Evolutionary conservation across 2,888 invertebrate genomes (phyloP).

Genomic region (Allacma fusca): DNA sequence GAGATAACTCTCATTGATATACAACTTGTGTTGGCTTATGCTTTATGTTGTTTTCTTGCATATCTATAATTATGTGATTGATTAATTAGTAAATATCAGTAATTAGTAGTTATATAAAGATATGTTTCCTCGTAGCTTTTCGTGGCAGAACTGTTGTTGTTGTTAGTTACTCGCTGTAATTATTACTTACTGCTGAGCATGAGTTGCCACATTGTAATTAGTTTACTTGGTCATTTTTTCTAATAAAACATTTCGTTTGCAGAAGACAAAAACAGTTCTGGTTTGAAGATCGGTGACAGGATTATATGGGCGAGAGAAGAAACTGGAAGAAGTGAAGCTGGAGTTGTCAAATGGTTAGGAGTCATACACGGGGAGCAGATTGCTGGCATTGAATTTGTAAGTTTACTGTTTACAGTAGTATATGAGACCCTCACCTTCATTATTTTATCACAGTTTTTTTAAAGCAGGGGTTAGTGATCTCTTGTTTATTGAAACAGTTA

Average conservation of each 20-base stretch:
- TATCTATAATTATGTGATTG: background rate
- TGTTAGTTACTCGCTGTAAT: too few species aligned
- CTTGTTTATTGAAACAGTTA: too few species aligned
- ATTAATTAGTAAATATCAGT: background rate
- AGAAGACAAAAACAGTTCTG: conserved; percentile 35
- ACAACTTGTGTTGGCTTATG: background rate
- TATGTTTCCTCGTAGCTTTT: too few species aligned
- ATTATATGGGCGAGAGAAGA: conserved; percentile 67
- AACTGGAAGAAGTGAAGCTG: conserved; percentile 52
- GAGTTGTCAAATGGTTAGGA: conserved; percentile 56
- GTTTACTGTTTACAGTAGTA: too few species aligned
- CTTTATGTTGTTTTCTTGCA: background rate
- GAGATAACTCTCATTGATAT: background rate
- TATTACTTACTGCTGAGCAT: too few species aligned
- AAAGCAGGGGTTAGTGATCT: too few species aligned
- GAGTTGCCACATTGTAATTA: background rate
- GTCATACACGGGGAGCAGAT: conserved; percentile 58
- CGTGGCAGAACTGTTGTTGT: too few species aligned
- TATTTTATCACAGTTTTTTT: too few species aligned
- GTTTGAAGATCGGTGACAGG: conserved; percentile 64
- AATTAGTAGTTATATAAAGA: background rate
- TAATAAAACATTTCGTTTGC: background rate
- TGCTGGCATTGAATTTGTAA: conserved; percentile 60
- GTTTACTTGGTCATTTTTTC: background rate
- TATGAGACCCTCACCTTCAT: too few species aligned